Percentiles rank a stretch among this genome's conserved stretches.
phyloP scores from a whole-genome alignment of 2,113 vertebrate species.

The Chlamydotis undulata region DNA sequence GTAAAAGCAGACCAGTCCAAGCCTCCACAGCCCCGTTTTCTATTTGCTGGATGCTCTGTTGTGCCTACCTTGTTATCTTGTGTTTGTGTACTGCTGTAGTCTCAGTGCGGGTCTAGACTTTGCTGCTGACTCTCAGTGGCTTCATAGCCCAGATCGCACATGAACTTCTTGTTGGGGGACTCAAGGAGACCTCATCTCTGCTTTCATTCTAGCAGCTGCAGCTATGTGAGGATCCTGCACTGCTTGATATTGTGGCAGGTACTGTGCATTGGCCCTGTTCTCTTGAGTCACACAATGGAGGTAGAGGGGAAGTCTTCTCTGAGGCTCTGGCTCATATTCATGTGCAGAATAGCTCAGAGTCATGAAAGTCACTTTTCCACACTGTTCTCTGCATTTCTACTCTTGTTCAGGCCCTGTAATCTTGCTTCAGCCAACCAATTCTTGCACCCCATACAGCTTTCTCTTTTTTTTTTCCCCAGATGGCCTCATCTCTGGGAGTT shows the following conservation, averaged over 20 bases:
- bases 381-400: background rate
- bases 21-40: background rate
- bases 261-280: rapidly evolving
- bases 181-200: background rate
- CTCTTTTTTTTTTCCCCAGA: background rate
- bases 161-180: background rate
- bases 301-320: background rate
- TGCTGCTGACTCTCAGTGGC: background rate
- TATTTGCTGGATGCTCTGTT: background rate
- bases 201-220: background rate
- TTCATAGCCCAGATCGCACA: background rate
- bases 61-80: background rate
- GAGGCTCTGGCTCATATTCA: background rate
- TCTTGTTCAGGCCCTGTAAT: background rate
- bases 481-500: background rate
- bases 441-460: rapidly evolving
- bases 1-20: background rate
- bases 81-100: background rate
- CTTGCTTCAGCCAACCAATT: background rate
- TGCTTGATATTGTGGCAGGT: background rate
- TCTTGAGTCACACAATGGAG: background rate
- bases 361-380: rapidly evolving
- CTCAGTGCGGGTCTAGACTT: background rate
- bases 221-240: background rate
- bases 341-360: background rate